Evolutionary conservation across 2,113 vertebrate genomes (phyloP).

Genomic region (Ochotona curzoniae): DNA sequence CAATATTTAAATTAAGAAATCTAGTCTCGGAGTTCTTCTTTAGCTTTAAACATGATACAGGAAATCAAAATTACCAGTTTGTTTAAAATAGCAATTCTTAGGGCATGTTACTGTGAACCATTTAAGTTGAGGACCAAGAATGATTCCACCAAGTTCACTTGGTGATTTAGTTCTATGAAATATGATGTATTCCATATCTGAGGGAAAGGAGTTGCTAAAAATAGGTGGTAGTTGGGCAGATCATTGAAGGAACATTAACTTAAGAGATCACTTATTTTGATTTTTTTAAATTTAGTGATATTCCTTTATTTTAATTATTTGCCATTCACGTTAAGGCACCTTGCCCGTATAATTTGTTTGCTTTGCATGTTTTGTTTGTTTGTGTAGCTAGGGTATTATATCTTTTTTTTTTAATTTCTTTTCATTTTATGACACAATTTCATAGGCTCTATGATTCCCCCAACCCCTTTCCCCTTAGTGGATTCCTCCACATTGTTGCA

Average conservation of each 20-base stretch:
- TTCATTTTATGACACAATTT: no score
- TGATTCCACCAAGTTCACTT: conserved; percentile 39
- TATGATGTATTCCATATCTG: not conserved
- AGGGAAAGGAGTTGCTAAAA: not conserved
- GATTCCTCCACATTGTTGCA: no score
- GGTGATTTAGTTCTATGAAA: conserved; percentile 2
- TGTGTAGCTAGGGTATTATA: no score
- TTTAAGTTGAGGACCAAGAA: conserved; percentile 61
- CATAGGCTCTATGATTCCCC: no score
- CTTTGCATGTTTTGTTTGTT: not conserved
- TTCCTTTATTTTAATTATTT: no score
- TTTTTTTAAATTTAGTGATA: not conserved
- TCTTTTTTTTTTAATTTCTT: no score
- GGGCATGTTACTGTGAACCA: not conserved
- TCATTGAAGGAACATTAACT: not conserved
- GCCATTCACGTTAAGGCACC: no score
- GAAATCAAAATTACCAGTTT: not conserved
- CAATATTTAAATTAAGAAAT: not conserved
- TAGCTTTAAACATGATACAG: not conserved
- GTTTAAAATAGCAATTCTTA: not conserved
- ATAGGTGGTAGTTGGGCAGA: not conserved
- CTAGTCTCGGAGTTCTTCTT: not conserved
- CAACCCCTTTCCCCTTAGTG: no score
- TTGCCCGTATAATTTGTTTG: no score
- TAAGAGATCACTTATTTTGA: not conserved